Base-by-base conservation (phyloP, 64 coral and sea anemone genomes). In the Trachythela sp. region DNA sequence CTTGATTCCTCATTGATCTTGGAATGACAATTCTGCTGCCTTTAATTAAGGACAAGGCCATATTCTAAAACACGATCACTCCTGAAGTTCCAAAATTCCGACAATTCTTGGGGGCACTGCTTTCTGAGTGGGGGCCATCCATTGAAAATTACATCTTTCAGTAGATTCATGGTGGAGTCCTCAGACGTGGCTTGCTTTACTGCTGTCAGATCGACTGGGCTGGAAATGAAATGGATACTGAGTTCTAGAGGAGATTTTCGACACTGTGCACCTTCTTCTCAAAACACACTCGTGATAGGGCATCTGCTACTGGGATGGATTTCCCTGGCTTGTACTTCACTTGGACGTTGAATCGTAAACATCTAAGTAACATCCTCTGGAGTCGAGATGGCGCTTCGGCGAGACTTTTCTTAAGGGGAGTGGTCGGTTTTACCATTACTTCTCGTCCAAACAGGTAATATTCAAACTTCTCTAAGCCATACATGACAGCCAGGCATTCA, bases 361-460 rank as follows among this genome's bases (percentile, higher is more conserved):
- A 91, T 91, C 86, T 88, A 3, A 90, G 89, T 29, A 94, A 9
- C 51, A 85, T 27, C 76, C 86, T 80, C 37, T 94, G 88, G 24
- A 94, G 48, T 39, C 92, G 29, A 24, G 67, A 48, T 85, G 85
- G 54, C 38, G 86, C 89, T 36, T 94, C 89, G 6, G 72, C 40
- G 41, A 89, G 85, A 83, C 89, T 92, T 48, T 94, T 94, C 36
- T 89, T 93, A 84, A 22, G 88, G 84, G 6, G 49, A 87, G 39
- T 90, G 84, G 83, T 92, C 75, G 20, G 75, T 80, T 39, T 29
- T 13, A 80, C 75, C 26, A 80, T 13, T 13, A 38, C 34, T 34
- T 91, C 56, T 77, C 90, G 70, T n/a, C 90, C 60, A 8, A 87
- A 67, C 37, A 93, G 84, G 36, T 93, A 93, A 75, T 93, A 93